These are phyloP conservation scores for Polia nebulosa DNA, from an alignment of 2,888 invertebrate genomes.

Conservation along the genomic window DNA sequence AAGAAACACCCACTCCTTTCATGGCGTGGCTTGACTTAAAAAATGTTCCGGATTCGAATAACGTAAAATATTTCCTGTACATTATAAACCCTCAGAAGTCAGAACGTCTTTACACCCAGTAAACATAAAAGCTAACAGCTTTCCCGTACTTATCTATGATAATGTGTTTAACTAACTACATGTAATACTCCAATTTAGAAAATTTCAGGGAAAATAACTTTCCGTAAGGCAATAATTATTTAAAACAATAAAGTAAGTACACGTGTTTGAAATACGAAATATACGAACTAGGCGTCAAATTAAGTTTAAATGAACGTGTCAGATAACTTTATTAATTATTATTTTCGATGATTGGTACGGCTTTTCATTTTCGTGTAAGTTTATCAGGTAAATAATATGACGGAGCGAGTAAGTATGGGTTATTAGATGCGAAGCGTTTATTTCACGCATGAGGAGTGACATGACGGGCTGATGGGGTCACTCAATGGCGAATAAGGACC, in stretches of 20 bases:
- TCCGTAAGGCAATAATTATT: constrained; percentile 42
- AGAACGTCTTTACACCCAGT: neutral
- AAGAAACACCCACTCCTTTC: constrained; percentile 15
- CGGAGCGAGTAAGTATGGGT: constrained; percentile 35
- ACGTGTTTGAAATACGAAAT: constrained; percentile 28
- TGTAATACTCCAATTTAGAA: constrained; percentile 32
- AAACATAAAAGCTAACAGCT: neutral
- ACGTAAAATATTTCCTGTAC: constrained; percentile 9
- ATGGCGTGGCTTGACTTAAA: neutral
- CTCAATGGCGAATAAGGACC: constrained; percentile 68
- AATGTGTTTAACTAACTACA: constrained; percentile 30
- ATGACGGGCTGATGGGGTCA: constrained; percentile 71
- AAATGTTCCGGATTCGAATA: constrained; percentile 16
- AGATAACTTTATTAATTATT: constrained; percentile 32
- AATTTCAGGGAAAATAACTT: constrained; percentile 44
- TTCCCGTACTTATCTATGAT: constrained; percentile 7
- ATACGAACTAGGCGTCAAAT: constrained; percentile 16
- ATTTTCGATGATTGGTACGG: constrained; percentile 4
- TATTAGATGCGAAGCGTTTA: constrained; percentile 44
- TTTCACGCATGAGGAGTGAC: constrained; percentile 64
- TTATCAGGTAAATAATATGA: constrained; percentile 34
- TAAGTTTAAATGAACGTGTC: constrained; percentile 27
- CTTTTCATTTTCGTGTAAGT: constrained; percentile 3
- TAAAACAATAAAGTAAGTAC: constrained; percentile 24
- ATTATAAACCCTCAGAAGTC: constrained; percentile 9